These are phyloP conservation scores for Lepidotrigona ventralis DNA, from an alignment of 1,140 invertebrate species.

Conservation along the genomic window DNA sequence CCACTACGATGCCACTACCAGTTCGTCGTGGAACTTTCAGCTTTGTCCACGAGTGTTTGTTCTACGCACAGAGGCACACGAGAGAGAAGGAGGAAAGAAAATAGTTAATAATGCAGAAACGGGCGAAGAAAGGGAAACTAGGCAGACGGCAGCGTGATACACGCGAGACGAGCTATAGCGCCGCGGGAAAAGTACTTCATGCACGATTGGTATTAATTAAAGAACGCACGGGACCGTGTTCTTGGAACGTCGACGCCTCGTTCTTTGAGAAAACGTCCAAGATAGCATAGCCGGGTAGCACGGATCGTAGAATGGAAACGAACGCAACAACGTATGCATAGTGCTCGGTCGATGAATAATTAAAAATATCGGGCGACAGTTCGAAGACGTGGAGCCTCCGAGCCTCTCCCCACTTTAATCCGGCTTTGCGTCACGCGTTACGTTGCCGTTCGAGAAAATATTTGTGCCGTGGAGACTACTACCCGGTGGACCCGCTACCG, in stretches of 20 bases:
- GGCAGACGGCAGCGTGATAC: neutral
- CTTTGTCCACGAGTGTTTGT: neutral
- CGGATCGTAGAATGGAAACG: neutral
- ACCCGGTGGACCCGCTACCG: neutral
- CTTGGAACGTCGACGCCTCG: slow-evolving; percentile 3
- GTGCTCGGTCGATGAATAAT: slow-evolving; percentile 23
- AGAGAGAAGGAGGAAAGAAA: slow-evolving; percentile 13
- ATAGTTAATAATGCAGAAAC: slow-evolving; percentile 46
- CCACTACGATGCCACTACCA: neutral
- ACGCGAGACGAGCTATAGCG: slow-evolving; percentile 22
- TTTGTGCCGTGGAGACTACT: slow-evolving; percentile 1
- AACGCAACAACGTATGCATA: neutral
- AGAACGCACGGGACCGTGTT: slow-evolving; percentile 10
- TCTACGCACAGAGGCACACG: neutral
- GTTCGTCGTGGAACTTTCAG: neutral
- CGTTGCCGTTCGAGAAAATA: slow-evolving; percentile 34
- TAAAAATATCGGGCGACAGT: neutral
- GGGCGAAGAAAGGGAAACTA: neutral
- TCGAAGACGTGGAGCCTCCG: neutral
- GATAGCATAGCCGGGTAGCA: neutral
- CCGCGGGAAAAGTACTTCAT: slow-evolving; percentile 9
- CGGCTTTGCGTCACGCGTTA: slow-evolving; percentile 47
- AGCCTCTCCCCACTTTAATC: slow-evolving; percentile 26
- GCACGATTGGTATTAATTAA: slow-evolving; percentile 29
- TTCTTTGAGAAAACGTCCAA: neutral